Evolutionary conservation across 2,888 invertebrate species (phyloP).

Genomic region (Drosophila birchii): DNA sequence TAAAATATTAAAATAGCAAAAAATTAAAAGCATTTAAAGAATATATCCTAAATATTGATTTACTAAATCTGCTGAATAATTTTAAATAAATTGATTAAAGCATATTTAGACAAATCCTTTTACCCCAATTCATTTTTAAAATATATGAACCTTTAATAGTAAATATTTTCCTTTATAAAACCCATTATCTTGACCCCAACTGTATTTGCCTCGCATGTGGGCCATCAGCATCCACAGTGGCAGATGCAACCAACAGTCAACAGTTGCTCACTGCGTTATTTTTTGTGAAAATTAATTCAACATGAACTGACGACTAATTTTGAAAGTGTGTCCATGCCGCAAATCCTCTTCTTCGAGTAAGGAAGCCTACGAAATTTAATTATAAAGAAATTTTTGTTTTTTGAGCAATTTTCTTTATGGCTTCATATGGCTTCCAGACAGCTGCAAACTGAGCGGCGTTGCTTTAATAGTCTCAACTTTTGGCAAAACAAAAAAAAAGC

Average conservation of each 20-base stretch:
- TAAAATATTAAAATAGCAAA: not conserved
- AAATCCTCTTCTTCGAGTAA: slow-evolving; percentile 18
- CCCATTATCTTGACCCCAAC: not conserved
- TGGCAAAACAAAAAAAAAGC: slow-evolving; percentile 28
- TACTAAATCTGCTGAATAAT: not conserved
- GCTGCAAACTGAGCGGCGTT: slow-evolving; percentile 69
- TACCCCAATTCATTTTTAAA: not conserved
- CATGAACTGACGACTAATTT: slow-evolving; percentile 74
- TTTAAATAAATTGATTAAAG: too few species aligned
- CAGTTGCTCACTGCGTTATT: slow-evolving; percentile 43
- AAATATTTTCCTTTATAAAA: not conserved
- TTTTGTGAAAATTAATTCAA: slow-evolving; percentile 72
- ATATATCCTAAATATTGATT: too few species aligned
- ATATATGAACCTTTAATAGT: not conserved
- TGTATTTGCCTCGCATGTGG: slow-evolving; percentile 46
- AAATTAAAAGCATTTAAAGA: not conserved
- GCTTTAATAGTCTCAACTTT: slow-evolving; percentile 76
- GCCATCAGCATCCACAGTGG: slow-evolving; percentile 16
- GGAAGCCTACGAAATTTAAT: slow-evolving; percentile 66
- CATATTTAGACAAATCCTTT: not conserved
- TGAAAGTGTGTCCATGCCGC: slow-evolving; percentile 52
- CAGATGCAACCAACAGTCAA: slow-evolving; percentile 45
- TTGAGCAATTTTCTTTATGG: slow-evolving; percentile 71
- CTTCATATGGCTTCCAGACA: slow-evolving; percentile 74
- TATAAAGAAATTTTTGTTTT: slow-evolving; percentile 61